Percentiles rank a stretch among this genome's conserved stretches.
phyloP scores from a whole-genome alignment of 2,797 vertebrate species.

The Diglossa cyanea region DNA sequence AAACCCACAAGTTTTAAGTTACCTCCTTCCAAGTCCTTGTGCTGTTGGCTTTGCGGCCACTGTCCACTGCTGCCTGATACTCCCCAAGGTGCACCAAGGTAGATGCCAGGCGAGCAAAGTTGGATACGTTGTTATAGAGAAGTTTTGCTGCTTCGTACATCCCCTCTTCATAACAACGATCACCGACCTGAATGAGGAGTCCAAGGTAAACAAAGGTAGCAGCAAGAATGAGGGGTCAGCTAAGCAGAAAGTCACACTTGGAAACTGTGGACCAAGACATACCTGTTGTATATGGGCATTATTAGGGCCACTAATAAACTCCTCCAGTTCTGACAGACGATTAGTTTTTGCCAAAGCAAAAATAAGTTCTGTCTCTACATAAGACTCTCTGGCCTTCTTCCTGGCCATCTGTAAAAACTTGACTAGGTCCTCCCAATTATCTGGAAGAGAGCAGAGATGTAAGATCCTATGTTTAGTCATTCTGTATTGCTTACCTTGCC shows the following conservation, averaged over 20 bases:
- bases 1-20: neutral
- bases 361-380: slow-evolving; percentile 91
- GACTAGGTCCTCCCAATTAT: slow-evolving; percentile 94
- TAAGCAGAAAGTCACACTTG: neutral
- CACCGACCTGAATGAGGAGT: slow-evolving; percentile 81
- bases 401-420: slow-evolving; percentile 96
- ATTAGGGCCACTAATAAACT: slow-evolving; percentile 87
- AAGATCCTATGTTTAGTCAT: neutral
- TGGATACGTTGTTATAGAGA: slow-evolving; percentile 90
- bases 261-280: neutral
- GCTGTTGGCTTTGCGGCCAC: slow-evolving; percentile 91
- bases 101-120: slow-evolving; percentile 90
- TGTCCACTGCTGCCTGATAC: slow-evolving; percentile 92
- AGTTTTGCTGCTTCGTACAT: slow-evolving; percentile 93
- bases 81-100: slow-evolving; percentile 92
- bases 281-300: slow-evolving; percentile 92
- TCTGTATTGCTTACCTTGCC: neutral
- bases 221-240: neutral
- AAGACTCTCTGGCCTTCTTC: slow-evolving; percentile 90
- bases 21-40: slow-evolving; percentile 94
- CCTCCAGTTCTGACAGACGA: slow-evolving; percentile 85
- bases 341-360: slow-evolving; percentile 95
- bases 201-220: neutral
- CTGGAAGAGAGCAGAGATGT: slow-evolving; percentile 38
- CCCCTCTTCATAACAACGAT: slow-evolving; percentile 90